Evolutionary conservation across 1,140 invertebrate species (phyloP), one percentile per base, ranked within the genome.

Genomic region (Hydropsyche tenuis): DNA sequence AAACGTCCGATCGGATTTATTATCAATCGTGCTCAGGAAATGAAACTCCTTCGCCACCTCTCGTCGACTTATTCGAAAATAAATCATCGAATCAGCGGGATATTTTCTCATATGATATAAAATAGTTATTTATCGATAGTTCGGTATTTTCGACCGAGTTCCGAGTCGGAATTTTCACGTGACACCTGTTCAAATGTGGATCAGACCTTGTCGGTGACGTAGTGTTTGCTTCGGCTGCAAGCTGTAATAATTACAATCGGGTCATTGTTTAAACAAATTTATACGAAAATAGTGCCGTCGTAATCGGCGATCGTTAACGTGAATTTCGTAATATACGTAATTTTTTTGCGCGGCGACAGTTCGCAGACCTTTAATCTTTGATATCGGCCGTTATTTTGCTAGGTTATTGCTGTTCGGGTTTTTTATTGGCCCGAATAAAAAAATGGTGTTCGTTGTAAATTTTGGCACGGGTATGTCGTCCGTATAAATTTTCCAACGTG

Each of bases 141-240:
- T n/a, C n/a, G n/a, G n/a, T n/a, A n/a, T n/a, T n/a, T n/a, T n/a
- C n/a, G n/a, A n/a, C n/a, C n/a, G n/a, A n/a, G n/a, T n/a, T n/a
- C n/a, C n/a, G n/a, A n/a, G n/a, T n/a, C n/a, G n/a, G n/a, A n/a
- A n/a, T 71, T 65, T 48, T 62, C 53, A 37, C 27, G 18, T 14
- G 53, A 63, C 73, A 74, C 69, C 73, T 74, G 73, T 74, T 30
- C 48, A 74, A 71, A 74, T 74, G 27, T 74, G n/a, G 64, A 42
- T 20, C 46, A 42, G 27, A 30, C 37, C 53, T 62, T 66, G 51
- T 12, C 30, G 18, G 23, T 64, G 73, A 65, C 51, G 72, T 37
- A 3, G 30, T 37, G 30, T 37, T 37, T 37, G 30, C 9, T 4
- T 4, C 9, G 9, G 30, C 30, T 64, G 72, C 63, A 70, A 53